A percentile compares a stretch with the other conserved stretches of the same genome.
Evolutionary conservation across 2,113 vertebrate genomes (phyloP).

Genomic region (Centropus bengalensis): DNA sequence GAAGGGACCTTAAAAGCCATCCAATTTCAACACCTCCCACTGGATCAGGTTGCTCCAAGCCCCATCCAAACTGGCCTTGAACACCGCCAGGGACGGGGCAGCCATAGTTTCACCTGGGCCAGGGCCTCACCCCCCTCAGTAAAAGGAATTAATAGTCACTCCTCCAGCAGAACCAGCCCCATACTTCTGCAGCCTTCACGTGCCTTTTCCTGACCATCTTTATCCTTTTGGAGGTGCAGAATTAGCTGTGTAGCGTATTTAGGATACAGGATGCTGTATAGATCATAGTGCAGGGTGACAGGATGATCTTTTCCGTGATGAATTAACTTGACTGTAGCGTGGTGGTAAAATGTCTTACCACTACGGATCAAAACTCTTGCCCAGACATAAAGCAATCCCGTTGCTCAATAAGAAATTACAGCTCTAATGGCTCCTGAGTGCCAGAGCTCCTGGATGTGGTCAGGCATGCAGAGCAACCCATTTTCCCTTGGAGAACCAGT

Average conservation of each 20-base stretch:
- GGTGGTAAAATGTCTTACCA: not conserved
- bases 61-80: too few relatives aligned
- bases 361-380: conserved; percentile 29
- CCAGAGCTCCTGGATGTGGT: conserved; percentile 44
- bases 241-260: not conserved
- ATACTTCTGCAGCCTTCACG: not conserved
- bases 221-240: not conserved
- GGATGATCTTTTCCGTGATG: not conserved
- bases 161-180: not conserved
- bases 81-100: too few relatives aligned
- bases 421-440: conserved; percentile 16
- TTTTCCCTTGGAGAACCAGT: not conserved
- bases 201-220: not conserved
- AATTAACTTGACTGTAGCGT: not conserved
- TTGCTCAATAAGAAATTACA: not conserved
- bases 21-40: too few relatives aligned
- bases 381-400: not conserved
- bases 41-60: too few relatives aligned
- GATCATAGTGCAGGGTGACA: not conserved
- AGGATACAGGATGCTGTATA: not conserved
- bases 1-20: too few relatives aligned
- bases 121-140: too few relatives aligned
- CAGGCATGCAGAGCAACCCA: not conserved
- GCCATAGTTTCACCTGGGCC: too few relatives aligned
- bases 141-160: not conserved